phyloP scores from a whole-genome alignment of 2,888 invertebrate species.

The Volucella inanis region DNA sequence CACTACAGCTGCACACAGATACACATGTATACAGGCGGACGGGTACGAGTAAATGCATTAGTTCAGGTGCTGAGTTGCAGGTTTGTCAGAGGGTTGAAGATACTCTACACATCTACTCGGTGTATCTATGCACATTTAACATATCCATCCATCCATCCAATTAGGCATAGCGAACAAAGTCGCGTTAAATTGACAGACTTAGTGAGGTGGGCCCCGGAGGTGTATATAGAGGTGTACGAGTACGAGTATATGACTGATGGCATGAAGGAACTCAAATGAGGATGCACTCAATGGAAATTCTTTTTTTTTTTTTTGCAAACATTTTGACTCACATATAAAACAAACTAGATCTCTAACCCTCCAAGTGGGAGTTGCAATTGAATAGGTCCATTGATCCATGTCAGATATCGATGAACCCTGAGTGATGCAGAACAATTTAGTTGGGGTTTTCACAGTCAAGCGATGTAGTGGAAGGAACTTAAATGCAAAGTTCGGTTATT shows the following conservation, averaged over 20 bases:
- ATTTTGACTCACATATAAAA: neutral
- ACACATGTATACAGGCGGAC: neutral
- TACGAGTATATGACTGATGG: too few species aligned
- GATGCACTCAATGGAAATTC: too few species aligned
- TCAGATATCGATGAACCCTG: neutral
- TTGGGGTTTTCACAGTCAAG: neutral
- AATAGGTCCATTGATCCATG: slow-evolving; percentile 35
- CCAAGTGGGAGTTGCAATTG: slow-evolving; percentile 1
- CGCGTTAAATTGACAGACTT: slow-evolving; percentile 31
- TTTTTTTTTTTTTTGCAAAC: neutral
- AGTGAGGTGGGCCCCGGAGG: neutral
- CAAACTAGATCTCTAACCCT: neutral
- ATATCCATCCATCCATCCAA: slow-evolving; percentile 45
- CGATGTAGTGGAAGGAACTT: too few species aligned
- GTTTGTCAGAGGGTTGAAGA: too few species aligned
- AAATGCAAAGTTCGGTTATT: too few species aligned
- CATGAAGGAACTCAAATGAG: too few species aligned
- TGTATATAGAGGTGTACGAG: neutral
- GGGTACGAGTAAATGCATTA: neutral
- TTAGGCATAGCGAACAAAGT: slow-evolving; percentile 45
- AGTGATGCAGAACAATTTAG: slow-evolving; percentile 2
- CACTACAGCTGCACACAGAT: neutral
- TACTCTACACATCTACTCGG: too few species aligned
- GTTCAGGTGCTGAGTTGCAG: too few species aligned
- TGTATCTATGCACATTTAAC: too few species aligned